These are phyloP conservation scores for Tethea ocularis DNA, from an alignment of 2,888 invertebrate species.

Conservation along the genomic window DNA sequence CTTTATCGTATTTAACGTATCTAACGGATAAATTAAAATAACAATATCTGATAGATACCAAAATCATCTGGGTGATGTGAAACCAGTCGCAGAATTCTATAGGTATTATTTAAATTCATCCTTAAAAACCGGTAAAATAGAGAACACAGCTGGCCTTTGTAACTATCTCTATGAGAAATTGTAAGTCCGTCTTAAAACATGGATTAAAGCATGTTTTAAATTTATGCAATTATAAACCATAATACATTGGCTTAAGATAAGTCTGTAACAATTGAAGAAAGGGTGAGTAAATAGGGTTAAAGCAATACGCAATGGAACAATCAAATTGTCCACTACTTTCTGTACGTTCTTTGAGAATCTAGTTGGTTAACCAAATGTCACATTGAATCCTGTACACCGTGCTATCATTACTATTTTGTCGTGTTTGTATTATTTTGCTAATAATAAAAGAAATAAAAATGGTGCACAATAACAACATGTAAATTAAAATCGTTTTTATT, in stretches of 20 bases:
- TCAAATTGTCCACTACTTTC: slow-evolving; percentile 22
- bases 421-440: not conserved
- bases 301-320: slow-evolving; percentile 26
- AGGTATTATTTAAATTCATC: slow-evolving; percentile 45
- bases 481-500: too few species aligned
- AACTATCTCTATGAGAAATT: slow-evolving; percentile 55
- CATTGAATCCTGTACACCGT: slow-evolving; percentile 28
- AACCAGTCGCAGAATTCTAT: slow-evolving; percentile 47
- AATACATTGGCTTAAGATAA: slow-evolving; percentile 22
- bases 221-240: slow-evolving; percentile 39
- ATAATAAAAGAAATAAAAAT: not conserved
- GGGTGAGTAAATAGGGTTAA: slow-evolving; percentile 37
- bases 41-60: slow-evolving; percentile 17
- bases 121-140: slow-evolving; percentile 61
- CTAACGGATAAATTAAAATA: not conserved
- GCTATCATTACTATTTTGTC: not conserved
- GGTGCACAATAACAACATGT: not conserved
- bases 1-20: not conserved
- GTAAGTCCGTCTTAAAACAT: slow-evolving; percentile 37
- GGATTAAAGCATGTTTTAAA: slow-evolving; percentile 11
- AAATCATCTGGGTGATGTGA: slow-evolving; percentile 26
- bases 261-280: slow-evolving; percentile 41
- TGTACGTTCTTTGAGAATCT: slow-evolving; percentile 19
- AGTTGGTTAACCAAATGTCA: slow-evolving; percentile 32
- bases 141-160: slow-evolving; percentile 47